Base-by-base conservation (phyloP, 2,113 vertebrate genomes). In the Thinocorus orbignyianus region DNA sequence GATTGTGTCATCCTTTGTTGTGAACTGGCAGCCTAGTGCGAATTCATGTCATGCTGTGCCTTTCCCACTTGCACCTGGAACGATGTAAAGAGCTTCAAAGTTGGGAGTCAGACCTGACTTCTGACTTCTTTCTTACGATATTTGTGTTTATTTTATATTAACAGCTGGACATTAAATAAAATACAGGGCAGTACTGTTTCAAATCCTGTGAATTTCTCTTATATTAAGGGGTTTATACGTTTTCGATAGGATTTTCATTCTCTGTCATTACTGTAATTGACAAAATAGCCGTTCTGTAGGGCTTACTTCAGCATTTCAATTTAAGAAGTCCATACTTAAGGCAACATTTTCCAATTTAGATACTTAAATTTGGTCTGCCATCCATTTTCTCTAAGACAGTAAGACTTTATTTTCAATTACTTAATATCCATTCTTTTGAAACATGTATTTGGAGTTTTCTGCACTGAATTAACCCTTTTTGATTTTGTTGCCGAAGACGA, bases 1-100 rank as follows among this genome's bases (percentile, higher is more conserved):
- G 18, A 39, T 68, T 69, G 14, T 24, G 15, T 87, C 52, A 60
- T 35, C 8, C 25, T 46, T 48, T 35, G 48, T 41, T 44, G 60
- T 81, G 24, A 87, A 16, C 10, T 3, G 5, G 55, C 48, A 71
- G 17, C 62, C 35, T 37, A 10, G 37, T 52, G 30, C 1, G 3
- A 23, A 28, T 90, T 41, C 0, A 0, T 49, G 17, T 68, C 0
- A 0, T 39, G 23, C 62, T 62, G 13, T 93, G 46, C 37, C 37
- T 78, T 80, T 88, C 31, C 33, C 5, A 7, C 31, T 54, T 92
- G 24, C 69, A 54, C 26, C 14, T 54, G 5, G 28, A 39, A 49
- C 54, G 22, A 16, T 33, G 37, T 6, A 11, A 48, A 74, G 69
- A 80, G 20, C 8, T 90, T 69, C 35, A 24, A 39, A 30, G 49